Evolutionary conservation across 2,113 vertebrate genomes (phyloP).

Genomic region (Buteo buteo): DNA sequence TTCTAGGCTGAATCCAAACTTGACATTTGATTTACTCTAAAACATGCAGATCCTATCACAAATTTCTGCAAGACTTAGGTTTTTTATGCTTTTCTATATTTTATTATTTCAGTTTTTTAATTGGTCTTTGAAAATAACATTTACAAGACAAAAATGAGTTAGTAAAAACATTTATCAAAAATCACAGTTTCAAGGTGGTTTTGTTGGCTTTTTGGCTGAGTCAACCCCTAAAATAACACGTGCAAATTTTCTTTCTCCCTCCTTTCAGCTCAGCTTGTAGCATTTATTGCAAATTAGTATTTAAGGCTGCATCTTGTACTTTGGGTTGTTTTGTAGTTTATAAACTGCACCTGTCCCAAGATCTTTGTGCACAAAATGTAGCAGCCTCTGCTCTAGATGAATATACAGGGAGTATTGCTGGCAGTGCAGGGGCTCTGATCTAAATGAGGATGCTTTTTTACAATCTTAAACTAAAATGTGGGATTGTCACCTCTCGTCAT

Average conservation of each 20-base stretch:
- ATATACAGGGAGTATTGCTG: neutral
- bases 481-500: neutral
- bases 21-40: neutral
- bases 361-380: neutral
- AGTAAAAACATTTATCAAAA: neutral
- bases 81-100: neutral
- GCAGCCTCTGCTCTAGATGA: neutral
- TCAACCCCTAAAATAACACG: neutral
- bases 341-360: neutral
- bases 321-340: neutral
- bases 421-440: rapidly evolving
- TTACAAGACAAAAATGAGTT: neutral
- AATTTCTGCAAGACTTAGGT: neutral
- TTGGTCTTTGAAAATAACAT: neutral
- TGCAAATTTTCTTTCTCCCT: neutral
- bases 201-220: neutral
- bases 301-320: neutral
- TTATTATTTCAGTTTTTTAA: neutral
- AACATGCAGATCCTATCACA: neutral
- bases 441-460: neutral
- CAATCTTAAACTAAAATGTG: neutral
- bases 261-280: neutral
- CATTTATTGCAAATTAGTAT: neutral
- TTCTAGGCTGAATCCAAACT: neutral
- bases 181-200: neutral